Evolutionary conservation across 2,797 vertebrate genomes (phyloP).

Genomic region (Siniperca obscura): DNA sequence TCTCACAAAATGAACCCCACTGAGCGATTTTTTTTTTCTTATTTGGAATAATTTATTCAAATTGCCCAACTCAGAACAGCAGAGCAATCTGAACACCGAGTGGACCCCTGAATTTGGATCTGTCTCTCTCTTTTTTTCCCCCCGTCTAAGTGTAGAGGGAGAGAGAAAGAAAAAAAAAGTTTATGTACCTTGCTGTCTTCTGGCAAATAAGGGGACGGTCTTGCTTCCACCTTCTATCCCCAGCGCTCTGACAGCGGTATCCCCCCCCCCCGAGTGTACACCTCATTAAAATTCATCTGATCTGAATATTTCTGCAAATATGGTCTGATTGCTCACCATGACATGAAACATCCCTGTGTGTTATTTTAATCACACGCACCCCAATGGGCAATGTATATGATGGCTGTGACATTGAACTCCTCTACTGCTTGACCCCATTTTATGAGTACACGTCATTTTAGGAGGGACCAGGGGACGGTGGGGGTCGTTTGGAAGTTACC

Average conservation of each 20-base stretch:
- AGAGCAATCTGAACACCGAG: constrained; percentile 98
- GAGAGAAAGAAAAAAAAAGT: constrained; percentile 85
- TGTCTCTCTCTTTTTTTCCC: constrained; percentile 48
- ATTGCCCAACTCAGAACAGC: constrained; percentile 99
- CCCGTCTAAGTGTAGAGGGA: constrained; percentile 55
- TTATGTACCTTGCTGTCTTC: constrained; percentile 97
- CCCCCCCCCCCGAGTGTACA: constrained; percentile 95
- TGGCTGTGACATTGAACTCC: constrained; percentile 92
- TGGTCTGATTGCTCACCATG: constrained; percentile 97
- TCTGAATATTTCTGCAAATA: constrained; percentile 99
- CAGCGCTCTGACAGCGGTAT: constrained; percentile 87
- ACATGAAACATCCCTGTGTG: constrained; percentile 93
- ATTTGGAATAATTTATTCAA: constrained; percentile 99
- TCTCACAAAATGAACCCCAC: constrained; percentile 99
- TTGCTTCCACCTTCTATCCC: constrained; percentile 71
- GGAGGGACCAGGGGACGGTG: constrained; percentile 30
- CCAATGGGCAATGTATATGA: constrained; percentile 90
- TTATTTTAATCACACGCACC: constrained; percentile 93
- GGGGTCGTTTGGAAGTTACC: constrained; percentile 70
- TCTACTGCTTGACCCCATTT: constrained; percentile 89
- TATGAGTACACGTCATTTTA: constrained; percentile 72
- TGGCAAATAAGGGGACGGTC: constrained; percentile 96
- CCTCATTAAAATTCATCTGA: constrained; percentile 99
- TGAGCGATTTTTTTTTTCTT: constrained; percentile 87
- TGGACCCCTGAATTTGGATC: constrained; percentile 95